Conservation (phyloP, 1,140 invertebrate species). For the Tetraneura akinire region DNA sequence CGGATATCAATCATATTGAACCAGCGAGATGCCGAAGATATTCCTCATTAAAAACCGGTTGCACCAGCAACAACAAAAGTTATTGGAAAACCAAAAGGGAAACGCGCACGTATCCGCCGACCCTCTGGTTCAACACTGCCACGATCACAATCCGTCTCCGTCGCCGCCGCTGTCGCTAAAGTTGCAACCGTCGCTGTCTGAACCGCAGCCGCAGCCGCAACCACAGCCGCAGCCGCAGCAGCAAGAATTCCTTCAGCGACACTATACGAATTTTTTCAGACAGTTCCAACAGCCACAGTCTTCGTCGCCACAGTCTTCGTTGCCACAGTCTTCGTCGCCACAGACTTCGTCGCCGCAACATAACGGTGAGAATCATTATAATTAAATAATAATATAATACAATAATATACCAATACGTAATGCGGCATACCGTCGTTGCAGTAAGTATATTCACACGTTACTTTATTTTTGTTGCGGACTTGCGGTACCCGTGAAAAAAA, state of each 20-base stretch:
- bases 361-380: neutral
- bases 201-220: neutral
- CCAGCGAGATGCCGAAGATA: conserved; percentile 60
- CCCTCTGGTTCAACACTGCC: conserved; percentile 9
- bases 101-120: conserved; percentile 18
- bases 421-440: no score
- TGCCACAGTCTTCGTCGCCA: neutral
- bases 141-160: conserved; percentile 7
- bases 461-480: no score
- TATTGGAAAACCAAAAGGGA: conserved; percentile 65
- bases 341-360: neutral
- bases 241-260: neutral
- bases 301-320: neutral
- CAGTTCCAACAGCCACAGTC: neutral
- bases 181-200: neutral
- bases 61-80: conserved; percentile 81
- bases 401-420: neutral
- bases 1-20: neutral
- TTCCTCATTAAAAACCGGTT: conserved; percentile 84
- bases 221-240: neutral
- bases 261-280: no score
- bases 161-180: neutral
- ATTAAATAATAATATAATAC: neutral
- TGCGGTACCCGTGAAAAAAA: no score
- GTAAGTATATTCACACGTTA: no score